Evolutionary conservation across 2,113 vertebrate genomes (phyloP).

Genomic region (Hymenochirus boettgeri): DNA sequence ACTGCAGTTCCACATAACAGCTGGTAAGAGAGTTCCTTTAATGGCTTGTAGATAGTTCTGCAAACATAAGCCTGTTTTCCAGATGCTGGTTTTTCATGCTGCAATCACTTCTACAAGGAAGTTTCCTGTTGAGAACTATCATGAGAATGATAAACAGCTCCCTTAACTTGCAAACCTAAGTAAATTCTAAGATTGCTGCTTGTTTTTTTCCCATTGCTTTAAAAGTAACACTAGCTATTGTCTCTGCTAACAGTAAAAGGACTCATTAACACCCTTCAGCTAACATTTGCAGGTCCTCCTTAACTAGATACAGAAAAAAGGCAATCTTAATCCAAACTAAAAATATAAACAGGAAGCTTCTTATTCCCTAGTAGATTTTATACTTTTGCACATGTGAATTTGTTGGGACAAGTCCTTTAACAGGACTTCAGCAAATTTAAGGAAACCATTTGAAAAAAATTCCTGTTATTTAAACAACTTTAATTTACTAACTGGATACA

Average conservation of each 20-base stretch:
- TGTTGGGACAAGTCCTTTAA: too few relatives aligned
- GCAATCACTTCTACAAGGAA: conserved; percentile 25
- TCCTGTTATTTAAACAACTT: too few relatives aligned
- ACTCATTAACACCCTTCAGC: too few relatives aligned
- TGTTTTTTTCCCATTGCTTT: neutral
- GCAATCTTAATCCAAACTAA: too few relatives aligned
- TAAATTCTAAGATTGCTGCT: conserved; percentile 16
- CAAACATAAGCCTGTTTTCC: conserved; percentile 31
- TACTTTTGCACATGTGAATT: too few relatives aligned
- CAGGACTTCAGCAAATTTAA: too few relatives aligned
- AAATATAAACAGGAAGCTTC: too few relatives aligned
- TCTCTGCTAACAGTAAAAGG: neutral
- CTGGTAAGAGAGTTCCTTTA: neutral
- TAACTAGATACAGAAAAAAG: too few relatives aligned
- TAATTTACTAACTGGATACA: too few relatives aligned
- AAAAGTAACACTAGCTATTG: neutral
- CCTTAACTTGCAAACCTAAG: conserved; percentile 14
- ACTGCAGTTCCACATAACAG: neutral
- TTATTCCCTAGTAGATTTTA: too few relatives aligned
- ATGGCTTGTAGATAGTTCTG: conserved; percentile 14
- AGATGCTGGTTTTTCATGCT: conserved; percentile 24
- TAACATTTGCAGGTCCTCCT: too few relatives aligned
- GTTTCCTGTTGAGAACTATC: conserved; percentile 34
- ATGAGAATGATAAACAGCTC: conserved; percentile 35
- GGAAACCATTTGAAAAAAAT: too few relatives aligned